Conservation (phyloP, 2,113 vertebrate species). For the Cinclus mexicanus region DNA sequence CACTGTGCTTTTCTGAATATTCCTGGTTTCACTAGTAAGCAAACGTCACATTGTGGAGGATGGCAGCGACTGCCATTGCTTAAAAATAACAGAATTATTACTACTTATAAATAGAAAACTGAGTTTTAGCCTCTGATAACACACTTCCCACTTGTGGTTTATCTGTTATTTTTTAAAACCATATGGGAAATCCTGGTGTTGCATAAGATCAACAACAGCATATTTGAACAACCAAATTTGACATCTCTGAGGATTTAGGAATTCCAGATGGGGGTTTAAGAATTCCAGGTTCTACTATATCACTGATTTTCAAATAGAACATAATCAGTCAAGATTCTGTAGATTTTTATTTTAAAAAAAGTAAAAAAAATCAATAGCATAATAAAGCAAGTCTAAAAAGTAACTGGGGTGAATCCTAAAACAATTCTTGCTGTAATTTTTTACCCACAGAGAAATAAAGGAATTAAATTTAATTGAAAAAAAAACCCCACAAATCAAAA, state of each 20-base stretch:
- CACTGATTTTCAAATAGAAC: neutral
- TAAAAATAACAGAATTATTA: neutral
- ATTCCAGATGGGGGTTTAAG: neutral
- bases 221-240: neutral
- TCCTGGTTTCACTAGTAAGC: neutral
- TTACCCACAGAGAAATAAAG: neutral
- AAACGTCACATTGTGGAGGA: accelerated
- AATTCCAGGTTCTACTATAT: neutral
- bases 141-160: neutral
- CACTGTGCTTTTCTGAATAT: neutral
- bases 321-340: neutral
- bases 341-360: neutral
- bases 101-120: neutral
- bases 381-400: neutral
- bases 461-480: neutral
- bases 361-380: neutral
- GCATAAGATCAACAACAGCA: neutral
- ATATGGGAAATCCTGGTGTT: neutral
- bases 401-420: neutral
- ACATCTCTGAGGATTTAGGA: neutral
- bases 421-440: neutral
- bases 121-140: neutral
- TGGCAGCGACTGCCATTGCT: neutral
- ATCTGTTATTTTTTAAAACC: neutral
- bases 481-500: accelerated